Conservation (phyloP, 2,797 vertebrate species). For the Mus spretus region DNA sequence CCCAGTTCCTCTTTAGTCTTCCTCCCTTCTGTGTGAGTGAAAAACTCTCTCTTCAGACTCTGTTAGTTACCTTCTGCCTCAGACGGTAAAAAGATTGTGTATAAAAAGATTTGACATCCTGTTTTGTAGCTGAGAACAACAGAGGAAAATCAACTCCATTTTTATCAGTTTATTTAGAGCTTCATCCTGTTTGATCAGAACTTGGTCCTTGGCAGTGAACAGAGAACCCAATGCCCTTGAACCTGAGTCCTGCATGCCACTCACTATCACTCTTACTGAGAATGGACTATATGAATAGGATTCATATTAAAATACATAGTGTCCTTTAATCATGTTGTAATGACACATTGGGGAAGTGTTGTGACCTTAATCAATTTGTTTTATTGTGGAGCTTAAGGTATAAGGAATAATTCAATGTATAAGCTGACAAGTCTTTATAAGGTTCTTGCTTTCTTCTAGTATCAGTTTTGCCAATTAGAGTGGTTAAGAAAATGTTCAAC, state of each 20-base stretch:
- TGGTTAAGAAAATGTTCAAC: not conserved
- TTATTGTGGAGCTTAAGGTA: not conserved
- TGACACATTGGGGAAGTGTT: not conserved
- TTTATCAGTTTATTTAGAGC: not conserved
- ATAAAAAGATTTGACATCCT: not conserved
- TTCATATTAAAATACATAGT: not conserved
- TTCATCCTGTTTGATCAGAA: not conserved
- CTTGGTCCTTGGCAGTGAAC: not conserved
- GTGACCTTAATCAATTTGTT: not conserved
- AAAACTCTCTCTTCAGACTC: not conserved
- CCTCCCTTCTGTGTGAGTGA: not conserved
- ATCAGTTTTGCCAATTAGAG: not conserved
- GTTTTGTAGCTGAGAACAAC: conserved; percentile 1
- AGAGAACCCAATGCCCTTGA: not conserved
- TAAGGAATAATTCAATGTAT: not conserved
- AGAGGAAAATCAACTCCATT: not conserved
- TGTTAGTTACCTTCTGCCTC: not conserved
- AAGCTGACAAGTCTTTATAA: not conserved
- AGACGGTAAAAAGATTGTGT: not conserved
- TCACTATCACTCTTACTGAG: not conserved
- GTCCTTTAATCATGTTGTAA: not conserved
- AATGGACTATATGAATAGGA: not conserved
- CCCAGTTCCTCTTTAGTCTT: not conserved
- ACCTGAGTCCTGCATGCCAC: not conserved
- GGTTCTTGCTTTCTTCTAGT: not conserved